Conservation (phyloP, 1,140 invertebrate genomes). For the Drosophila bipectinata region DNA sequence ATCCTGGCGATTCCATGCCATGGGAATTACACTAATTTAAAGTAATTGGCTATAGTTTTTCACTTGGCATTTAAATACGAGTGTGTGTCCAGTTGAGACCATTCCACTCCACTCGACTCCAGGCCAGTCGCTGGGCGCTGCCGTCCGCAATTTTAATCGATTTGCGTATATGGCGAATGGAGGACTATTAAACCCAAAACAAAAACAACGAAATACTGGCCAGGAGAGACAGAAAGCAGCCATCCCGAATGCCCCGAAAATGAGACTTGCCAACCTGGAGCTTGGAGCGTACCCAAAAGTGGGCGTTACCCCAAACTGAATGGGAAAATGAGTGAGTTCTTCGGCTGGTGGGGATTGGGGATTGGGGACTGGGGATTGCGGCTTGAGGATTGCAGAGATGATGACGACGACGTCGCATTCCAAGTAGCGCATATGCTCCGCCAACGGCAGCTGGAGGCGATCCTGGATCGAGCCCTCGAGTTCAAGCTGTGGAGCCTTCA, state of each 20-base stretch:
- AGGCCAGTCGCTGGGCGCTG: conserved; percentile 10
- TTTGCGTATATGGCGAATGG: conserved; percentile 82
- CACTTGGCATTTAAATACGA: conserved; percentile 81
- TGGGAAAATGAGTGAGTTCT: conserved; percentile 82
- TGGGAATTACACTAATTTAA: conserved; percentile 84
- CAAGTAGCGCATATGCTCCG: conserved; percentile 77
- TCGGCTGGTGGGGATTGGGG: conserved; percentile 40
- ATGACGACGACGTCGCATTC: conserved; percentile 59
- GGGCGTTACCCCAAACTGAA: conserved; percentile 80
- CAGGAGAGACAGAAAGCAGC: conserved; percentile 33
- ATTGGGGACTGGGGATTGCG: conserved; percentile 1
- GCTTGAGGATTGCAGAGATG: conserved; percentile 9
- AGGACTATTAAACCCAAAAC: conserved; percentile 71
- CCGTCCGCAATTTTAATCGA: conserved; percentile 80
- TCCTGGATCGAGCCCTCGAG: conserved; percentile 15
- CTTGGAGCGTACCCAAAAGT: conserved; percentile 74
- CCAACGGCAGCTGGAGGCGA: conserved; percentile 39
- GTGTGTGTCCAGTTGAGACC: conserved; percentile 33
- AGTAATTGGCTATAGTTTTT: conserved; percentile 83
- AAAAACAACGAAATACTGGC: not conserved
- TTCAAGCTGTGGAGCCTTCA: conserved; percentile 44
- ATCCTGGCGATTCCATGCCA: conserved; percentile 53
- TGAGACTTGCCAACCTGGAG: conserved; percentile 47
- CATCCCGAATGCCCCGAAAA: conserved; percentile 71
- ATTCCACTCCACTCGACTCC: conserved; percentile 19